Conservation (phyloP, 2,113 vertebrate species). For the Tympanuchus pallidicinctus region DNA sequence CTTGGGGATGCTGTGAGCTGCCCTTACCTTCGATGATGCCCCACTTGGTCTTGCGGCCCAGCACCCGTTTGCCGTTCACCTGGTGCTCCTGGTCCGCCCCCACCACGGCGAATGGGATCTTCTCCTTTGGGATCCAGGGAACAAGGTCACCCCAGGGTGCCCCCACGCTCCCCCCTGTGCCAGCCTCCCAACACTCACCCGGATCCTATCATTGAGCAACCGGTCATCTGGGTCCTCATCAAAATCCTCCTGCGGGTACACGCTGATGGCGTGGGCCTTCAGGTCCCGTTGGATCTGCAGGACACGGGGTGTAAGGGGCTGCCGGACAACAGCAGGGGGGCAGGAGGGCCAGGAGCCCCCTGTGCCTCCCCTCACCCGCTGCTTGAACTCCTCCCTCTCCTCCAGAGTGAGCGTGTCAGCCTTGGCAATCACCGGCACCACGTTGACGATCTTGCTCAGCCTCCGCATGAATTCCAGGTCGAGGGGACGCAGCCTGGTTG, state of each 20-base stretch:
- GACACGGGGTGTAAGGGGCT: neutral
- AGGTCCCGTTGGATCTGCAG: slow-evolving; percentile 91
- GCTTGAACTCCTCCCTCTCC: slow-evolving; percentile 88
- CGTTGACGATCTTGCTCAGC: slow-evolving; percentile 87
- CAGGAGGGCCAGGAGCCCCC: fast-evolving
- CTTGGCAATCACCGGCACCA: slow-evolving; percentile 91
- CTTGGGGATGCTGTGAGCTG: fast-evolving
- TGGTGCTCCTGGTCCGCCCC: slow-evolving; percentile 93
- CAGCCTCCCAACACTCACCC: slow-evolving; percentile 74
- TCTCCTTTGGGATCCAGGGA: slow-evolving; percentile 78
- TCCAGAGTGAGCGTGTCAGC: slow-evolving; percentile 90
- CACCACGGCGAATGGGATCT: slow-evolving; percentile 94
- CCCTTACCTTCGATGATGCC: slow-evolving; percentile 93
- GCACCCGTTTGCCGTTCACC: slow-evolving; percentile 90
- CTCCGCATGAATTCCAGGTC: slow-evolving; percentile 91
- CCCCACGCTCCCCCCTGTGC: fast-evolving
- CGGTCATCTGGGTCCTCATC: slow-evolving; percentile 89
- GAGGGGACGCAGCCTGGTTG: slow-evolving; percentile 85
- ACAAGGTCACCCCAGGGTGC: fast-evolving
- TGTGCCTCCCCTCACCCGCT: slow-evolving; percentile 75
- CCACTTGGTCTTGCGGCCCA: slow-evolving; percentile 98
- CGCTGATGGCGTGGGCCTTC: slow-evolving; percentile 83
- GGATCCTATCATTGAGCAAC: slow-evolving; percentile 87
- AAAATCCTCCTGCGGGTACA: slow-evolving; percentile 90
- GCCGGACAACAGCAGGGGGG: too few species aligned